Evolutionary conservation across 2,113 vertebrate species (phyloP), one percentile per base, ranked within the genome.

Genomic region (Varanus komodoensis): DNA sequence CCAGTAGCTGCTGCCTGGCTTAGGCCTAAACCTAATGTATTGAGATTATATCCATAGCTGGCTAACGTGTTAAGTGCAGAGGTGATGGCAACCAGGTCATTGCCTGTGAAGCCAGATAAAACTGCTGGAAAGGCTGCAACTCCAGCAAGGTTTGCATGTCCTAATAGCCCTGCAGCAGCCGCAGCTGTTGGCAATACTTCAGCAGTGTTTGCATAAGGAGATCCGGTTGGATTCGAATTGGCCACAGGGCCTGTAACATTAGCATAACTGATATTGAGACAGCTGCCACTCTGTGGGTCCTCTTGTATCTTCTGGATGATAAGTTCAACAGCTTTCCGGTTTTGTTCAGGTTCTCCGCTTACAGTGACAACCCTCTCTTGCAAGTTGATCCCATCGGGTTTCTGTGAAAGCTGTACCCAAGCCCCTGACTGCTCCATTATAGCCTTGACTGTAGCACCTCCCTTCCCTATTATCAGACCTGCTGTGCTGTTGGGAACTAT

Each of bases 281-380:
- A 98, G 97, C 98, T 98, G 96, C 98, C 98, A 96, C 98, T 98
- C 96, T 98, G 98, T 94, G 98, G 98, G 97, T 98, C 98, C 97
- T 98, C 98, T 97, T 98, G 98, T 96, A 98, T 98, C 98, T 98
- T 98, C 97, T 98, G 98, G 97, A 98, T 98, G 97, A 98, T 98
- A 96, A 98, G 97, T 97, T 98, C 98, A 95, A 98, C 98, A 96
- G 98, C 98, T 97, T 98, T 98, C 96, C 98, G 98, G 97, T 98
- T 98, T 96, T 98, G 98, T 97, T 98, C 98, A 92, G 98, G 97
- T 97, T 98, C 98, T 96, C 98, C 98, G 97, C 98, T 98, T 97
- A 98, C 98, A 96, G 98, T 98, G 96, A 98, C 98, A 97, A 98
- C 98, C 97, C 98, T 97, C 97, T 98, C 98, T 97, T 98, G 98